Evolutionary conservation across 2,888 invertebrate species (phyloP).

Genomic region (Andrena dorsata): DNA sequence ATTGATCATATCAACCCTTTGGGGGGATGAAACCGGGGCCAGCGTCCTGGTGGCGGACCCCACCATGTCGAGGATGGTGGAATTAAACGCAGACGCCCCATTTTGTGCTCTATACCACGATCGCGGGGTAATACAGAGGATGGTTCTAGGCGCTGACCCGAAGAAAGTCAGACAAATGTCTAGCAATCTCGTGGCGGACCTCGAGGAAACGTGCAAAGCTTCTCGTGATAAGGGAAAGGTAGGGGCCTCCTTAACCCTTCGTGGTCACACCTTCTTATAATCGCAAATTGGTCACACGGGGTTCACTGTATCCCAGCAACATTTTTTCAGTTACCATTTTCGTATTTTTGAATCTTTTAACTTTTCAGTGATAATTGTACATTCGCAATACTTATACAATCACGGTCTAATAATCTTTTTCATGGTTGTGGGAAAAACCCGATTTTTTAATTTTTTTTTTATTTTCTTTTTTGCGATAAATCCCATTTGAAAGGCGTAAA

Average conservation of each 20-base stretch:
- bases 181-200: conserved; percentile 87
- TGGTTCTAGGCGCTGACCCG: conserved; percentile 87
- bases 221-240: conserved; percentile 81
- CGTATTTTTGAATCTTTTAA: too few species aligned
- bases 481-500: too few species aligned
- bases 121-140: conserved; percentile 87
- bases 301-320: too few species aligned
- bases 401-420: too few species aligned
- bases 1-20: conserved; percentile 58
- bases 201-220: conserved; percentile 87
- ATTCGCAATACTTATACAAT: too few species aligned
- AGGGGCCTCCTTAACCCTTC: background rate
- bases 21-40: conserved; percentile 55
- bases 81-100: conserved; percentile 87
- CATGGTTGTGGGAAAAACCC: too few species aligned
- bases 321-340: too few species aligned
- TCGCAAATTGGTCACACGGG: too few species aligned
- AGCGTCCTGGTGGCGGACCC: conserved; percentile 88
- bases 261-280: too few species aligned
- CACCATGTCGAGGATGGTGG: conserved; percentile 89
- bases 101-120: conserved; percentile 88
- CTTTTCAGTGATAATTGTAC: too few species aligned
- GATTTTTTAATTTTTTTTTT: too few species aligned
- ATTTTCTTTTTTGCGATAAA: too few species aligned
- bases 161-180: conserved; percentile 87